Base-by-base conservation (phyloP, 2,888 invertebrate species). In the Parapristionchus giblindavisi region DNA sequence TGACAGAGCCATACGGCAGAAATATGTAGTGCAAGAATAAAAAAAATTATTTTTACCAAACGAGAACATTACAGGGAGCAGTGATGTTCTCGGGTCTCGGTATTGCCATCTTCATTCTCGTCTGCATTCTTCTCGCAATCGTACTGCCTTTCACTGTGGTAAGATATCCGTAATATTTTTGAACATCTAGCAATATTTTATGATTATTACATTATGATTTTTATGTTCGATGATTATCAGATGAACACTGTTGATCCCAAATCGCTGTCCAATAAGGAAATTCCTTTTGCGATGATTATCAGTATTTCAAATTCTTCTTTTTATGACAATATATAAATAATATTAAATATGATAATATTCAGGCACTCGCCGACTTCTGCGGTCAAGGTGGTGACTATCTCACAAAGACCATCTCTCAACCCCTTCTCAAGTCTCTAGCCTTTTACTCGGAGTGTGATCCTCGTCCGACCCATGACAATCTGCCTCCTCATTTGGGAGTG, bases 31-130 rank as follows among this genome's bases (percentile, higher is more conserved):
- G 21, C 52, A 52, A 4, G 21, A 52, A 52, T 3, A 52, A n/a
- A 52, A 17, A 5, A 51, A 5, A 51, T 51, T 2, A n/a, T 3
- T n/a, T 6, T 56, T 27, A 56, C 8, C 3, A 29, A 14, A 8
- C 32, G 56, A 36, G 4, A 14, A 43, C 32, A 29, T 75, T 79
- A 27, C 81, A 83, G 76, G 87, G 84, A 34, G 82, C 85, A n/a
- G 83, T 87, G 24, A 76, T 83, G 36, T 87, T 87, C 82, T 83
- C 84, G 38, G 83, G 83, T 43, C 73, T 86, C n/a, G 87, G 87
- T 58, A 74, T 87, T 51, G 85, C 85, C 65, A 83, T 87, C 32
- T 87, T 86, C 76, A 48, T 85, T 29, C 78, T 87, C 3, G 77
- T 83, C 32, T 87, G 86, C 84, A 40, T 80, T 5, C 76, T 87